These are phyloP conservation scores for Rana temporaria DNA, from an alignment of 2,113 vertebrate genomes.

Conservation along the genomic window DNA sequence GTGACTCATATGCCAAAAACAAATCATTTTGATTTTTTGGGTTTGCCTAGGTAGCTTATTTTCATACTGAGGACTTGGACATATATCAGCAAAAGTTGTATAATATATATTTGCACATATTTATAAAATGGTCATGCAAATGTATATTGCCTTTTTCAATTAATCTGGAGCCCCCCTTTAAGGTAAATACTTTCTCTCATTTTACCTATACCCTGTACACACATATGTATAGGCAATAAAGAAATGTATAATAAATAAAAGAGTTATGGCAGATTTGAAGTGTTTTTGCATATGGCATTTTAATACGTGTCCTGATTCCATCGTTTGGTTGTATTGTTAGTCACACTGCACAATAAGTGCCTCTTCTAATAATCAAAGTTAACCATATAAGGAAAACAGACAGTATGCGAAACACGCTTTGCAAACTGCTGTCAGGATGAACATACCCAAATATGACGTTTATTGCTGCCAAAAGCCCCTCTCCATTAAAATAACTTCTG, in stretches of 20 bases:
- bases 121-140: no score
- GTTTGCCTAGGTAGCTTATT: no score
- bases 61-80: no score
- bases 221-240: slow-evolving; percentile 5
- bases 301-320: slow-evolving; percentile 11
- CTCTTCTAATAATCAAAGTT: slow-evolving; percentile 28
- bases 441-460: slow-evolving; percentile 52
- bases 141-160: no score
- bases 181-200: slow-evolving; percentile 5
- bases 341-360: slow-evolving; percentile 19
- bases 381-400: slow-evolving; percentile 21
- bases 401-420: slow-evolving; percentile 10
- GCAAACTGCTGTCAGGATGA: slow-evolving; percentile 52
- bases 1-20: no score
- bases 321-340: slow-evolving; percentile 29
- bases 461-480: slow-evolving; percentile 55
- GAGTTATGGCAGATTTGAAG: background rate
- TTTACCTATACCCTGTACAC: slow-evolving; percentile 7
- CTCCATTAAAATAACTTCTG: slow-evolving; percentile 56
- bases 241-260: background rate
- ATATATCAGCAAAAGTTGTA: no score
- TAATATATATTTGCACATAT: no score
- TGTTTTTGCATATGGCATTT: slow-evolving; percentile 3
- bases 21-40: no score
- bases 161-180: no score